Base-by-base conservation (phyloP, 2,113 vertebrate genomes). In the Mustela lutreola region DNA sequence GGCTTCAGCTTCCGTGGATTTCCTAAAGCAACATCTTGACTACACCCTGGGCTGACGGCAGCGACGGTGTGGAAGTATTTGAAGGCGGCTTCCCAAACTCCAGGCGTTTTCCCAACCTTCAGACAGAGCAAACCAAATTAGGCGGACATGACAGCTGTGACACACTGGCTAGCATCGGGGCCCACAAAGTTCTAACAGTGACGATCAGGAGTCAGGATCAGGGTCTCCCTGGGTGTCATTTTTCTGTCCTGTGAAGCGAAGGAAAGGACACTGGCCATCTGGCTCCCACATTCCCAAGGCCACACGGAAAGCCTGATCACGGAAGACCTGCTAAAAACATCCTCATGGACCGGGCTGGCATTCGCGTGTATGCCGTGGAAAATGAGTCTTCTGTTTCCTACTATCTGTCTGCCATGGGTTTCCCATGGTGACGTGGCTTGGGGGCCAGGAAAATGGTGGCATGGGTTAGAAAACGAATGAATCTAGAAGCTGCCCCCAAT, bases 21-120 rank as follows among this genome's bases (percentile, higher is more conserved):
- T 98, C 96, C 99, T 99, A 99, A 86, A 99, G 99, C 97, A 99
- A 98, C 98, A 99, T 99, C 98, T 99, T 99, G 95, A 99, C 99
- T 50, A 99, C 99, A 81, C 99, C 99, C 95, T 99, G 99, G 1
- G 99, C 99, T 24, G 99, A 99, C 50, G 99, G 99, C 91, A 98
- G 96, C 7, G 98, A 89, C 0, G 99, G 98, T 26, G 99, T 98
- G 0, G 99, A 56, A 11, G 97, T 86, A 87, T 98, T 99, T 0
- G 99, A 98, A 60, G 99, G 97, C 28, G 98, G 98, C 9, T 99
- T 97, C 97, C 99, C 99, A 96, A 99, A 99, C 78, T 99, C 99
- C 98, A 99, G 98, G 96, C 99, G 98, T 97, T 99, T 99, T 90
- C 98, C 99, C 98, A 99, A 98, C 98, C 99, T 99, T 98, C 78